Conservation (phyloP, 2,113 vertebrate species). For the Lepidothrix coronata region DNA sequence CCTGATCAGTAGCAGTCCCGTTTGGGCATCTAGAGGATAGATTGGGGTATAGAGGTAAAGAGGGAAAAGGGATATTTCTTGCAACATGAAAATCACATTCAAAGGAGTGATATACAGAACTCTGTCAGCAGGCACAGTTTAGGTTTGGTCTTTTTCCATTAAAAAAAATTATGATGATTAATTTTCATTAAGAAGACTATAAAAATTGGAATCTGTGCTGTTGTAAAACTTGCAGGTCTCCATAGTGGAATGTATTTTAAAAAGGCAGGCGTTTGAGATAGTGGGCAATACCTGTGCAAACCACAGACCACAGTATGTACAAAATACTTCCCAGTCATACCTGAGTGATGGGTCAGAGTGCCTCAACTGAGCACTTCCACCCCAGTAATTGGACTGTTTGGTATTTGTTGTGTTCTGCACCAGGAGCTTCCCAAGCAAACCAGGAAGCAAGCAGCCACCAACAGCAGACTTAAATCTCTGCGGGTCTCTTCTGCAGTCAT, state of each 20-base stretch:
- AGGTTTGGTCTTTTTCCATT: background rate
- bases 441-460: background rate
- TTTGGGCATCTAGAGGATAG: background rate
- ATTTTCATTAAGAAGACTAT: conserved; percentile 41
- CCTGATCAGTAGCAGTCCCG: background rate
- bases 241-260: background rate
- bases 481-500: background rate
- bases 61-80: background rate
- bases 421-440: background rate
- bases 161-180: background rate
- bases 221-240: background rate
- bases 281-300: background rate
- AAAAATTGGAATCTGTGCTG: background rate
- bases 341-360: background rate
- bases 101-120: background rate
- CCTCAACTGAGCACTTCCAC: background rate
- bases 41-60: background rate
- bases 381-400: background rate
- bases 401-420: background rate
- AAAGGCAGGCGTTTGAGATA: background rate
- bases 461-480: background rate
- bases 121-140: background rate
- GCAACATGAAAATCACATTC: background rate
- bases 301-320: background rate
- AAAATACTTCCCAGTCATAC: background rate